phyloP scores from a whole-genome alignment of 2,113 vertebrate genomes.

The Dromas ardeola region DNA sequence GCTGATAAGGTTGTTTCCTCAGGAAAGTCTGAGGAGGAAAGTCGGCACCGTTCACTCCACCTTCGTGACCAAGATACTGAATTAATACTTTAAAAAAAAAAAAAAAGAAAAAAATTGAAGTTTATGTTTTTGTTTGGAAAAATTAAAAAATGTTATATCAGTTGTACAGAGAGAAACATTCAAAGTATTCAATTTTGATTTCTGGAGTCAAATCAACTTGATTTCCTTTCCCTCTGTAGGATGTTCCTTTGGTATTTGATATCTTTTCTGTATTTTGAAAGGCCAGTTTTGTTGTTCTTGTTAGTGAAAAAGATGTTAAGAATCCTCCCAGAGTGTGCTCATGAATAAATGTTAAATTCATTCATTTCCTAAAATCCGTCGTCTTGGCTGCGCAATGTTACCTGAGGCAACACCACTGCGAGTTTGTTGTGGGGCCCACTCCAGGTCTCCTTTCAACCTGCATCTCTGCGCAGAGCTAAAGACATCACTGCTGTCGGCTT shows the following conservation, averaged over 20 bases:
- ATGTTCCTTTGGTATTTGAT: slow-evolving; percentile 3
- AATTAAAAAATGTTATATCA: background rate
- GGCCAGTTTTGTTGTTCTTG: background rate
- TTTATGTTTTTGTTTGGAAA: background rate
- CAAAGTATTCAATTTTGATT: slow-evolving; percentile 16
- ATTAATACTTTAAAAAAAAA: background rate
- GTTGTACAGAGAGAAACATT: background rate
- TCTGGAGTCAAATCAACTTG: background rate
- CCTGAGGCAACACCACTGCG: background rate
- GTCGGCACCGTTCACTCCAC: background rate
- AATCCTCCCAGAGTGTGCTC: background rate
- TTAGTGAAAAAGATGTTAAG: background rate
- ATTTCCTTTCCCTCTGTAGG: slow-evolving; percentile 31
- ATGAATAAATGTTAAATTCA: background rate
- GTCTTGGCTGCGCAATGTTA: background rate
- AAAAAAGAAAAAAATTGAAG: background rate
- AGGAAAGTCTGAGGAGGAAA: background rate
- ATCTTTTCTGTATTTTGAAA: background rate
- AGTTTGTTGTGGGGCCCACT: background rate
- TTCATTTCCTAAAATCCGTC: background rate
- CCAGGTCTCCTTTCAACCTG: background rate
- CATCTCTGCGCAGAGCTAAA: background rate
- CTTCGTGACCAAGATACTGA: background rate
- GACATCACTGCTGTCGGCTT: background rate
- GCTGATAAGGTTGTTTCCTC: background rate